Conservation (phyloP, 1,140 invertebrate species). For the Drosophila teissieri region DNA sequence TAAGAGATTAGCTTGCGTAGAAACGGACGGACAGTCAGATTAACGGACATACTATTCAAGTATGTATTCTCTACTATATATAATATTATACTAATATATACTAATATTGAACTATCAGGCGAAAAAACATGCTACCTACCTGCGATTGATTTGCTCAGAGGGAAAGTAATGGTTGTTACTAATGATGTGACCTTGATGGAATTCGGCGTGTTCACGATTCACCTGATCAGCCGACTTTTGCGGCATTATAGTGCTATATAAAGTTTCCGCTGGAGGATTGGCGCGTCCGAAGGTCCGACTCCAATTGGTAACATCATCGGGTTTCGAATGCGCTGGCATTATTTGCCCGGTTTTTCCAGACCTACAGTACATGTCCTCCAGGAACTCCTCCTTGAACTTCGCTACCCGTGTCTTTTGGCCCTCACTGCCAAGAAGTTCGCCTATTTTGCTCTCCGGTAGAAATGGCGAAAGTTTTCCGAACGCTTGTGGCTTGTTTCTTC, state of each 20-base stretch:
- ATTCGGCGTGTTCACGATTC: conserved; percentile 52
- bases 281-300: conserved; percentile 53
- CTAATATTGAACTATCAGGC: background rate
- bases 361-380: conserved; percentile 64
- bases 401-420: conserved; percentile 60
- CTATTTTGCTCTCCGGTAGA: conserved; percentile 26
- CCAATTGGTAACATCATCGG: conserved; percentile 50
- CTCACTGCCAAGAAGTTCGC: conserved; percentile 46
- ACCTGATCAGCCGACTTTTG: conserved; percentile 54
- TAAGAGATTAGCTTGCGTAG: too few species aligned
- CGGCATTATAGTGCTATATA: conserved; percentile 63
- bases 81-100: too few species aligned
- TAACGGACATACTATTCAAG: too few species aligned
- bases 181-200: conserved; percentile 59
- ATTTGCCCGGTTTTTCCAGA: conserved; percentile 46
- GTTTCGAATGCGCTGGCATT: conserved; percentile 52
- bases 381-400: conserved; percentile 62
- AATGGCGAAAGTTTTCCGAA: conserved; percentile 21
- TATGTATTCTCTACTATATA: too few species aligned
- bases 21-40: too few species aligned
- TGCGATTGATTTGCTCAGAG: conserved; percentile 58
- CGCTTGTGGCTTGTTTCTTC: background rate
- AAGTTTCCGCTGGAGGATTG: background rate
- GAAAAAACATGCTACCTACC: conserved; percentile 17
- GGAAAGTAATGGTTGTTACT: conserved; percentile 75